phyloP scores from a whole-genome alignment of 2,888 invertebrate genomes.

The Hirtodrosophila confusa region DNA sequence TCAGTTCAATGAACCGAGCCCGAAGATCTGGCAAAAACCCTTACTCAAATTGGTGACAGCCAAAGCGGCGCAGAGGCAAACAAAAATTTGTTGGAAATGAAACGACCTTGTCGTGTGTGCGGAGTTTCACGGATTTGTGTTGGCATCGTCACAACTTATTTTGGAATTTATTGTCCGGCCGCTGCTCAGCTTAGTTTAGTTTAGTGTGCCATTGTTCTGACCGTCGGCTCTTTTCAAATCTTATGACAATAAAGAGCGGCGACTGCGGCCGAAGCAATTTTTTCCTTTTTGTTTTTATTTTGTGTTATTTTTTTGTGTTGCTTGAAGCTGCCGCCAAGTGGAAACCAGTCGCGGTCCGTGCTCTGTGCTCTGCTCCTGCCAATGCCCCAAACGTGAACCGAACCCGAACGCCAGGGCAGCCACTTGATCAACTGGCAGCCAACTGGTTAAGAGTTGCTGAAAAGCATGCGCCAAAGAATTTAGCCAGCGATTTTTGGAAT shows the following conservation, averaged over 20 bases:
- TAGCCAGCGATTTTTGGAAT: slow-evolving; percentile 76
- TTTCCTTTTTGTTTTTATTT: slow-evolving; percentile 30
- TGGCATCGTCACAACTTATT: slow-evolving; percentile 53
- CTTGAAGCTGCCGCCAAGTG: slow-evolving; percentile 60
- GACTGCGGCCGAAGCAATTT: slow-evolving; percentile 48
- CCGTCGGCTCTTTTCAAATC: slow-evolving; percentile 66
- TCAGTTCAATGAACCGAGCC: slow-evolving; percentile 62
- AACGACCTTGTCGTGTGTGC: slow-evolving; percentile 64
- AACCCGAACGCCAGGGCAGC: slow-evolving; percentile 44
- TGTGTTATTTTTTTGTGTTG: slow-evolving; percentile 19
- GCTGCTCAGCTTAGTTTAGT: slow-evolving; percentile 54
- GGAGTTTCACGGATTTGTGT: slow-evolving; percentile 29
- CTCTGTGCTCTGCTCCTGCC: slow-evolving; percentile 58
- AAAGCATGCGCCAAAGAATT: slow-evolving; percentile 80
- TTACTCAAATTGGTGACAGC: slow-evolving; percentile 1
- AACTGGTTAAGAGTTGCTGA: slow-evolving; percentile 72
- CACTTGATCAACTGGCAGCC: slow-evolving; percentile 72
- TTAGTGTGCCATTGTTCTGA: slow-evolving; percentile 78
- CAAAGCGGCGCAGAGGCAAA: too few relatives aligned
- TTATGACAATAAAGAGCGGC: slow-evolving; percentile 70
- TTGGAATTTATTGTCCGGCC: slow-evolving; percentile 62
- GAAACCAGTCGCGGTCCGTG: slow-evolving; percentile 60
- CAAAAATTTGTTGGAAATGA: slow-evolving; percentile 12
- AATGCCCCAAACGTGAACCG: slow-evolving; percentile 62
- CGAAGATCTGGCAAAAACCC: slow-evolving; percentile 9